A percentile compares a stretch with the other conserved stretches of the same genome.
Evolutionary conservation across 2,888 invertebrate genomes (phyloP).

Genomic region (Leptopterna dolabrata): DNA sequence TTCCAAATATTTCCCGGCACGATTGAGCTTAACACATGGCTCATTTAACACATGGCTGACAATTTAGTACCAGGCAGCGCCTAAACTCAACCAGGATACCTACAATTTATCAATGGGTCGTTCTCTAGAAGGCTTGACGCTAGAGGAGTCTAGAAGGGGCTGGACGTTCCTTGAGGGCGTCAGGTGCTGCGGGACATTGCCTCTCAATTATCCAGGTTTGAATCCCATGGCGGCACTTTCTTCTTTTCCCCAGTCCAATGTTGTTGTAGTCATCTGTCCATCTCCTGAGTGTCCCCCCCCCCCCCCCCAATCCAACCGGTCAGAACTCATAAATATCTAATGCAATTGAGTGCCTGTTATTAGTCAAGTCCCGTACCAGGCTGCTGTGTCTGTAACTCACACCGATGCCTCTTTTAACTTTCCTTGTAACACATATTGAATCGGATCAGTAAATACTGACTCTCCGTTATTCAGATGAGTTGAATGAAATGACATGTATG

Average conservation of each 20-base stretch:
- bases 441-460: not conserved
- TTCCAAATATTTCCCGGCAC: too few relatives aligned
- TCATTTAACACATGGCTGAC: too few relatives aligned
- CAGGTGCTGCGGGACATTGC: constrained; percentile 44
- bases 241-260: not conserved
- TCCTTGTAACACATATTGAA: not conserved
- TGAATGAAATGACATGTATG: not conserved
- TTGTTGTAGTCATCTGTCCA: constrained; percentile 29
- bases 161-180: constrained; percentile 12
- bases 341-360: constrained; percentile 25
- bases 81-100: too few relatives aligned
- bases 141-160: not conserved
- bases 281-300: not conserved
- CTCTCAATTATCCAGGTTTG: constrained; percentile 26
- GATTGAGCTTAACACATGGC: too few relatives aligned
- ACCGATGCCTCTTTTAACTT: not conserved
- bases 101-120: not conserved
- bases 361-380: not conserved
- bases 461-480: not conserved
- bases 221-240: constrained; percentile 15
- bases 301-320: not conserved
- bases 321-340: constrained; percentile 49
- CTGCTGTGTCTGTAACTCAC: not conserved
- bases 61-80: too few relatives aligned
- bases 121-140: not conserved